Evolutionary conservation across 2,797 vertebrate species (phyloP).

Genomic region (Neopelma chrysocephalum): DNA sequence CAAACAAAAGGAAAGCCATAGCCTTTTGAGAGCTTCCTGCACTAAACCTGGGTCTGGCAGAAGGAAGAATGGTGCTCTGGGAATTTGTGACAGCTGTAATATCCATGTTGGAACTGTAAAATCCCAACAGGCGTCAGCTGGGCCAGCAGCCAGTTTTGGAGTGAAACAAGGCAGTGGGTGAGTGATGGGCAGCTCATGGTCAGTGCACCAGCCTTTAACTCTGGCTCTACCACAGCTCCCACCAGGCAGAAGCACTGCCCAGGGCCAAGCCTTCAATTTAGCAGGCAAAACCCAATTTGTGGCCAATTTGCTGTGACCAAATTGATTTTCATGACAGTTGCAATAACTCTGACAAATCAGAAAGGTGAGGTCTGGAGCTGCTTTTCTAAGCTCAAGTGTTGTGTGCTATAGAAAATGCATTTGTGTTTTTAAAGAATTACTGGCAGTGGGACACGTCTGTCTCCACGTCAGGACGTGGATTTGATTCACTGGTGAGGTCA

Average conservation of each 20-base stretch:
- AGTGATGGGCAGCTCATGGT: background rate
- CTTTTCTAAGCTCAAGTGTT: background rate
- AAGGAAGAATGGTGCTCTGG: background rate
- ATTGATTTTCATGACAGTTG: background rate
- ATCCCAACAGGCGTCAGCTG: background rate
- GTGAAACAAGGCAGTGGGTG: background rate
- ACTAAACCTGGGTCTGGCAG: background rate
- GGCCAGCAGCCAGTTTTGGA: background rate
- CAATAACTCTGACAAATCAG: background rate
- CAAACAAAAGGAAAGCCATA: background rate
- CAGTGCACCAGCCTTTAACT: background rate
- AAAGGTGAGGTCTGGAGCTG: background rate
- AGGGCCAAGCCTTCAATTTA: background rate
- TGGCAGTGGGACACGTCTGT: fast-evolving
- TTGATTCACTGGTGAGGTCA: background rate
- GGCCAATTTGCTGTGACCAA: background rate
- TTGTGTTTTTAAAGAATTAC: background rate
- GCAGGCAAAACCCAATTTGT: background rate
- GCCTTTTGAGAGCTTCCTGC: background rate
- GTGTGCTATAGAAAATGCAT: background rate
- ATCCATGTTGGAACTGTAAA: background rate
- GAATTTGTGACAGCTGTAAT: background rate
- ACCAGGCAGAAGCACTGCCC: background rate
- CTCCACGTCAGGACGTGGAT: fast-evolving
- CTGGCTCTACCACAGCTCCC: background rate